Percentiles rank a stretch among this genome's conserved stretches.
Conservation (phyloP, 2,113 vertebrate species). For the Phainopepla nitens region DNA sequence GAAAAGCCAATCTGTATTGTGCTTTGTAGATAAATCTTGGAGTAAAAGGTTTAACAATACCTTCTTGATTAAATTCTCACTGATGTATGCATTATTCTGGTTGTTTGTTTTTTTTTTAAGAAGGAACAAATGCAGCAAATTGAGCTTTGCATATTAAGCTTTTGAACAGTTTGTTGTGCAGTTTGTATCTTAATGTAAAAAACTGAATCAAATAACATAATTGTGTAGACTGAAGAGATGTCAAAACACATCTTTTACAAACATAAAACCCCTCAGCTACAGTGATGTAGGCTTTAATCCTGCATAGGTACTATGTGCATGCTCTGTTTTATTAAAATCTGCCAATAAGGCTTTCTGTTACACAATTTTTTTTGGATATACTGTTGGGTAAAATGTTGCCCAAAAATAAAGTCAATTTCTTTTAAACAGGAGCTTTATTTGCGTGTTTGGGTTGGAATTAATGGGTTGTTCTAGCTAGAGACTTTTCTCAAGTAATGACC, state of each 20-base stretch:
- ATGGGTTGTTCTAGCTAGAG: background rate
- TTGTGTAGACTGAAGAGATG: background rate
- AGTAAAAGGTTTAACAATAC: background rate
- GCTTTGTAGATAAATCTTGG: background rate
- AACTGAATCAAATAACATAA: background rate
- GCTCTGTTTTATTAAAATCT: background rate
- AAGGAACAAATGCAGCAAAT: background rate
- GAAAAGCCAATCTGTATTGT: background rate
- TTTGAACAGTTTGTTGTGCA: background rate
- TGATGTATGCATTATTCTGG: fast-evolving
- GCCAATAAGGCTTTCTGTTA: background rate
- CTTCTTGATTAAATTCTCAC: background rate
- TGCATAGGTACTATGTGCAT: fast-evolving
- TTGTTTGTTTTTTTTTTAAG: background rate
- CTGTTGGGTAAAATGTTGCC: background rate
- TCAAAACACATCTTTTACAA: background rate
- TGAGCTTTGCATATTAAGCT: background rate
- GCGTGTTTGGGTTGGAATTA: background rate
- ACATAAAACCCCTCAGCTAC: background rate
- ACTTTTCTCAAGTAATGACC: background rate
- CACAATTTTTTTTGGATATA: background rate
- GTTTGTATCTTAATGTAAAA: background rate
- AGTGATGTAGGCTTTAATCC: background rate
- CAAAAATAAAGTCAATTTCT: background rate
- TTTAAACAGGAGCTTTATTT: background rate